phyloP scores from a whole-genome alignment of 2,113 vertebrate genomes.

The Dromiciops gliroides region DNA sequence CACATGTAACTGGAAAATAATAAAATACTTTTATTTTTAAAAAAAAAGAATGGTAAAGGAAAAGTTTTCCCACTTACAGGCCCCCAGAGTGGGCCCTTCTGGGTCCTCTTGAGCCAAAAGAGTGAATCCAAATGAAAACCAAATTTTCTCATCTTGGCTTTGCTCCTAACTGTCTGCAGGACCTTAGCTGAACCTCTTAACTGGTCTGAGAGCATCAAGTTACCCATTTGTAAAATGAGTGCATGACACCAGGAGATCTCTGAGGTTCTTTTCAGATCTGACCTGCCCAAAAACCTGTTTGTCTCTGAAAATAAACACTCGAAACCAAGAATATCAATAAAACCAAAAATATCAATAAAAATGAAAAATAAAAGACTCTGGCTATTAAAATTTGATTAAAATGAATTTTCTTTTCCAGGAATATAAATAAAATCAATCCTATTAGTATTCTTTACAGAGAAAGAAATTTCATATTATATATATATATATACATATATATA shows the following conservation, averaged over 20 bases:
- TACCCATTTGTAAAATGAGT: neutral
- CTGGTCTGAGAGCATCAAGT: neutral
- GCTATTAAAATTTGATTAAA: neutral
- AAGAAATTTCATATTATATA: too few relatives aligned
- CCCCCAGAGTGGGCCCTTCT: neutral
- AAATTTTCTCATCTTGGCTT: neutral
- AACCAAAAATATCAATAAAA: neutral
- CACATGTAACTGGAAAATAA: too few relatives aligned
- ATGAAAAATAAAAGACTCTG: neutral
- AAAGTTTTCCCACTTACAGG: neutral
- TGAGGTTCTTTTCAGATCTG: too few relatives aligned
- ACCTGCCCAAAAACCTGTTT: too few relatives aligned
- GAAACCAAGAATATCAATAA: neutral
- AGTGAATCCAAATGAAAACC: too few relatives aligned
- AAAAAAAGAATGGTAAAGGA: neutral
- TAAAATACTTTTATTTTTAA: too few relatives aligned
- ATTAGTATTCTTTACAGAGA: too few relatives aligned
- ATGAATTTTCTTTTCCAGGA: conserved; percentile 10
- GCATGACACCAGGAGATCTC: too few relatives aligned
- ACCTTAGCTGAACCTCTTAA: neutral
- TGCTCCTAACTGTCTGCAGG: neutral
- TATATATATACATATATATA: too few relatives aligned
- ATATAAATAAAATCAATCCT: neutral
- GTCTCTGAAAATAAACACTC: too few relatives aligned
- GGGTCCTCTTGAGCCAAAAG: too few relatives aligned